Evolutionary conservation across 2,113 vertebrate genomes (phyloP), one percentile per base, ranked within the genome.

Genomic region (Chionomys nivalis): DNA sequence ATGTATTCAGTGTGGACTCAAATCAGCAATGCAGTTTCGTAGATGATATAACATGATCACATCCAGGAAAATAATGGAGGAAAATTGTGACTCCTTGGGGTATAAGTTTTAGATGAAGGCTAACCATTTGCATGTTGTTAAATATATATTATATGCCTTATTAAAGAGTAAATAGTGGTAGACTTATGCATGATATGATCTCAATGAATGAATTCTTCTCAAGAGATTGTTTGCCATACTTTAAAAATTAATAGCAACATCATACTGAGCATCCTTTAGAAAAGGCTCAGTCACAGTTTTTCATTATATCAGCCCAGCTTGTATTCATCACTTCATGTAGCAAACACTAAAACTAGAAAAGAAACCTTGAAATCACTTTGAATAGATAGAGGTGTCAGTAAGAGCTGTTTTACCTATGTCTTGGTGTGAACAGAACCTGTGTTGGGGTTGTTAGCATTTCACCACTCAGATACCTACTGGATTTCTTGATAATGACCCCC

Each of bases 401-500:
- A 98, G 98, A 91, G 16, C 78, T 96, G 36, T 95, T 97, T 97
- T 55, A n/a, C 36, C 96, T 93, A 82, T 97, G 97, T 81, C 93
- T 89, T 97, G 85, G 63, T 94, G 39, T 77, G n/a, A 7, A 76
- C 72, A 95, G 87, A 93, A 86, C 55, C 47, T 96, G 85, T 98
- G 97, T 94, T 96, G 83, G 70, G 13, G 49, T 95, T 97, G 97
- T 97, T 97, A 91, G 39, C 94, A 96, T 93, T 93, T 2, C 75
- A 93, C 79, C 93, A 89, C 90, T 97, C 78, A 52, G 91, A 85
- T 23, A 75, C 76, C 96, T 97, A 94, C 94, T 96, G 88, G 44
- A 94, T 97, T 98, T 76, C 90, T 73, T 87, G 88, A 93, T 93
- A 98, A 96, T 97, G 96, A 91, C 95, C 94, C 92, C 91, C 33